phyloP scores from a whole-genome alignment of 2,888 invertebrate species.

The Dynastes tityus region DNA sequence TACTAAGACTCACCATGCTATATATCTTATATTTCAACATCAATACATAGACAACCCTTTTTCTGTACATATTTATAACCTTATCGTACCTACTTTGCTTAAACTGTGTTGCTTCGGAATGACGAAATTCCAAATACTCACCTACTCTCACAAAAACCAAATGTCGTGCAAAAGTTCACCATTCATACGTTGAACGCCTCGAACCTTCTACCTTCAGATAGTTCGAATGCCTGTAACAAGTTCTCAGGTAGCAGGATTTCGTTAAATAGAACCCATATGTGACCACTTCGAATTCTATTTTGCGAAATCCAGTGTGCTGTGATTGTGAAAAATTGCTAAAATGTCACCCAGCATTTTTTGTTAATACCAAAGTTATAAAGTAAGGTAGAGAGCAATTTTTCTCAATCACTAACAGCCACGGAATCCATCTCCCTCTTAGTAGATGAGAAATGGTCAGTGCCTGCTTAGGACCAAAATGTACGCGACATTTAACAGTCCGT shows the following conservation, averaged over 20 bases:
- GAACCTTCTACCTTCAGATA: constrained; percentile 65
- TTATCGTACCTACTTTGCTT: background rate
- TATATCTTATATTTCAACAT: no score
- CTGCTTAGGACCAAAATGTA: constrained; percentile 65
- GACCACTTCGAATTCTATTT: constrained; percentile 52
- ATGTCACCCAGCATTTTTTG: no score
- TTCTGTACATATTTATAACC: background rate
- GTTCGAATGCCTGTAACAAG: constrained; percentile 76
- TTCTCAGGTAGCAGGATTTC: constrained; percentile 73
- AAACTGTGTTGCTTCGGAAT: constrained; percentile 12
- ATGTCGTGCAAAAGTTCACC: constrained; percentile 51
- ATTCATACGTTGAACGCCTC: constrained; percentile 58
- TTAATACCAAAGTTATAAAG: background rate
- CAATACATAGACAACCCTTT: background rate
- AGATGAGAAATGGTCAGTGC: constrained; percentile 74
- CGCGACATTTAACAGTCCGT: constrained; percentile 67
- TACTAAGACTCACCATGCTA: background rate
- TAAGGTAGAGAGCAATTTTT: constrained; percentile 24
- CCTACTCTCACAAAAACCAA: constrained; percentile 43
- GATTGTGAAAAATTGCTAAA: constrained; percentile 26
- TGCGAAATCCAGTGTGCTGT: constrained; percentile 51
- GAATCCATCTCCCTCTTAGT: constrained; percentile 71
- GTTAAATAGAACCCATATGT: constrained; percentile 55
- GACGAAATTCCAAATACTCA: constrained; percentile 52
- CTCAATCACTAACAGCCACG: constrained; percentile 70